Evolutionary conservation across 2,888 invertebrate species (phyloP).

Genomic region (Synanthedon andrenaeformis): DNA sequence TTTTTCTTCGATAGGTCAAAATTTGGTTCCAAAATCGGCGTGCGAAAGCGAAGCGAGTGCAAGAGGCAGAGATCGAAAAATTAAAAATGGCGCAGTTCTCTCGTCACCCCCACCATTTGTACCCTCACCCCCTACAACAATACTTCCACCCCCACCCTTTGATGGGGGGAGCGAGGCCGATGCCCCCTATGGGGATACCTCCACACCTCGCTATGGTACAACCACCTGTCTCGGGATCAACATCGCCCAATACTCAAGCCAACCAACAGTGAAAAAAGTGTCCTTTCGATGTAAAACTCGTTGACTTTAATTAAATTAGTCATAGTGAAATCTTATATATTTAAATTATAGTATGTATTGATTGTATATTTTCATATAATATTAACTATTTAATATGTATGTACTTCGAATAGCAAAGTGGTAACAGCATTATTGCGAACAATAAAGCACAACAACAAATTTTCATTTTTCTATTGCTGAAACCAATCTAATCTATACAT

Average conservation of each 20-base stretch:
- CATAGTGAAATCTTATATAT: too few species aligned
- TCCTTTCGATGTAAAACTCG: neutral
- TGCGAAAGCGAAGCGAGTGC: constrained; percentile 96
- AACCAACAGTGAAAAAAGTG: constrained; percentile 26
- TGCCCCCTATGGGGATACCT: constrained; percentile 58
- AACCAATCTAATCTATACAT: too few species aligned
- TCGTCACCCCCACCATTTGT: constrained; percentile 71
- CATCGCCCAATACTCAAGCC: constrained; percentile 51
- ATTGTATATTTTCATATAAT: too few species aligned
- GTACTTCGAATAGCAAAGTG: too few species aligned
- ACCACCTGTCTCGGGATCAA: constrained; percentile 51
- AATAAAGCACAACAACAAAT: too few species aligned
- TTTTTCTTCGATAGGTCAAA: constrained; percentile 75
- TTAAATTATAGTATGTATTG: too few species aligned
- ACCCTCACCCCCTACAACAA: constrained; percentile 73
- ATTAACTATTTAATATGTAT: too few species aligned
- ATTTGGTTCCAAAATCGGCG: constrained; percentile 96
- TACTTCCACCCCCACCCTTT: constrained; percentile 73
- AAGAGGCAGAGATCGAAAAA: constrained; percentile 98
- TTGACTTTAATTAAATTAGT: too few species aligned
- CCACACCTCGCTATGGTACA: constrained; percentile 58
- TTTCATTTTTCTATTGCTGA: too few species aligned
- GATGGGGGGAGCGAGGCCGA: constrained; percentile 64
- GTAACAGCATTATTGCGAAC: too few species aligned
- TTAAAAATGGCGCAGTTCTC: constrained; percentile 83